Conservation (phyloP, 2,113 vertebrate genomes). For the Psammodynastes pulverulentus region DNA sequence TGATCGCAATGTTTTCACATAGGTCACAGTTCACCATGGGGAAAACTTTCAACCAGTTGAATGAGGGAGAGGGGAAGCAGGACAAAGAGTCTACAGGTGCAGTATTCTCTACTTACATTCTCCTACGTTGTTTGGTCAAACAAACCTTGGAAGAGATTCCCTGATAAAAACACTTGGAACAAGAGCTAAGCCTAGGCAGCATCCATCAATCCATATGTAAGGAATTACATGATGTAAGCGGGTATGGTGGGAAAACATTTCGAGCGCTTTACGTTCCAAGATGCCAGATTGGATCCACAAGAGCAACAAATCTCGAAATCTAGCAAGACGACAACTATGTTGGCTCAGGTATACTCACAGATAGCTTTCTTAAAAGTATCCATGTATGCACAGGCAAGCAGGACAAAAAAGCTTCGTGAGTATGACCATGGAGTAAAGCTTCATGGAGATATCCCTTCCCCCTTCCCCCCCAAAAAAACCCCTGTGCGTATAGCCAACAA, state of each 20-base stretch:
- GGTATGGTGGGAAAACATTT: constrained; percentile 21
- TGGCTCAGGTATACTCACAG: constrained; percentile 59
- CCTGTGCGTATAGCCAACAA: constrained; percentile 68
- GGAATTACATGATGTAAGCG: constrained; percentile 41
- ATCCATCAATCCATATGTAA: constrained; percentile 46
- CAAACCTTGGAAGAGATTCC: constrained; percentile 62
- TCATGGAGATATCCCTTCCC: constrained; percentile 45
- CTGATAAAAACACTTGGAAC: constrained; percentile 58
- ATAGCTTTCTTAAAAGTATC: constrained; percentile 44
- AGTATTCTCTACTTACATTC: constrained; percentile 38
- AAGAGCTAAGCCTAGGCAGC: constrained; percentile 49
- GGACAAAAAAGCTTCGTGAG: constrained; percentile 32
- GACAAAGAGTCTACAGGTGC: not conserved
- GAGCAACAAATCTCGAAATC: constrained; percentile 54
- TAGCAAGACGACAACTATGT: constrained; percentile 43
- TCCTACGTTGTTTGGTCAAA: constrained; percentile 68
- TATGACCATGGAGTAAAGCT: constrained; percentile 54
- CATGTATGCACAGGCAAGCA: constrained; percentile 12
- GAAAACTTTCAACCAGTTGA: constrained; percentile 35
- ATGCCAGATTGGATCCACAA: constrained; percentile 61
- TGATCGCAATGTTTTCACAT: not conserved
- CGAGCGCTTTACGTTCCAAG: constrained; percentile 58
- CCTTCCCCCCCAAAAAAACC: constrained; percentile 44
- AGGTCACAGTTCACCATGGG: not conserved
- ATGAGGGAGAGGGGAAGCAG: constrained; percentile 17